Base-by-base conservation (phyloP, 2,888 invertebrate genomes). In the Colostygia pectinataria region DNA sequence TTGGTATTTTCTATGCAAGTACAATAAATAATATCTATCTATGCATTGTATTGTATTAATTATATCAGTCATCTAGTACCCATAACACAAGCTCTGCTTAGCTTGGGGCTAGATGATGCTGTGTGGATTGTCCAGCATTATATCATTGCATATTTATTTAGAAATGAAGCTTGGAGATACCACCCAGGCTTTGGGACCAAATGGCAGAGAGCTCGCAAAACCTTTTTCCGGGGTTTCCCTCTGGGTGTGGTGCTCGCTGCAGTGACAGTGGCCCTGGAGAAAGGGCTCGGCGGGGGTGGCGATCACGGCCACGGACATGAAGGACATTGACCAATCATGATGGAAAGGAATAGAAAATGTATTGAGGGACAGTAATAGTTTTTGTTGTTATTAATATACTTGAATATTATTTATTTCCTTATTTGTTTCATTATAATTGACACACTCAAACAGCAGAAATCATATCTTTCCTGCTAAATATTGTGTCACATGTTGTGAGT, bases 151-250 rank as follows among this genome's bases (percentile, higher is more conserved):
- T 12, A 10, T 24, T 4, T 18, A 12, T 6, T 46, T 2, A 94
- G 95, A 71, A 97, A 97, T 78, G 95, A 97, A 82, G 95, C 94
- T 0, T 97, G 97, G 97, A 91, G 95, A 15, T 96, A 92, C 70
- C 83, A 94, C 65, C 84, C 84, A 1, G 92, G 92, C 37, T 94
- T 92, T 60, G 93, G 93, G 9, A 93, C 92, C 0, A 81, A 79
- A 12, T 62, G 64, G 28, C 48, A 59, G 2, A 90, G 93, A 5
- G 65, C 90, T 0, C 68, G 73, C 9, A 67, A 66, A 0, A 71
- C 91, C 7, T 79, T 95, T 58, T 91, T 92, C 58, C 91, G 94
- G 40, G 96, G 96, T 0, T 90, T 94, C 42, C 89, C 90, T 39
- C 70, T 92, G 15, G 97, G 96, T 0, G 80, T 94, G 43, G 92